These are phyloP conservation scores for Rhea pennata DNA, from an alignment of 2,113 vertebrate genomes.

Conservation along the genomic window DNA sequence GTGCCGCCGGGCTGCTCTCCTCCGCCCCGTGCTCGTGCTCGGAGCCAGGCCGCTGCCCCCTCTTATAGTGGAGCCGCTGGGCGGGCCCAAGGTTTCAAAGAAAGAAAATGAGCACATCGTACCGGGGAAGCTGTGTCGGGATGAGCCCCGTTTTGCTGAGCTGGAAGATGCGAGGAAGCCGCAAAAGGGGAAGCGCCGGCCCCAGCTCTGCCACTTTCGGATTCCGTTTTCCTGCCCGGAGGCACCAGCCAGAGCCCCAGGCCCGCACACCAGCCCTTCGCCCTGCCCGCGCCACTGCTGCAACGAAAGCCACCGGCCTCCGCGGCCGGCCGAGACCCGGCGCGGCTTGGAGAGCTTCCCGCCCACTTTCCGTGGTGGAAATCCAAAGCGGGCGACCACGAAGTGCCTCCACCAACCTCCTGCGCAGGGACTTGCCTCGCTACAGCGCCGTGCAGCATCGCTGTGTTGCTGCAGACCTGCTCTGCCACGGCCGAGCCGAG, in stretches of 20 bases:
- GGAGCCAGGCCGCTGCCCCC: background rate
- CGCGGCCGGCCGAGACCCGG: no score
- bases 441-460: no score
- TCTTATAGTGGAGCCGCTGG: background rate
- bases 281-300: no score
- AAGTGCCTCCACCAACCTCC: no score
- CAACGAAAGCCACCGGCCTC: no score
- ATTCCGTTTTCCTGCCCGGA: background rate
- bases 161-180: background rate
- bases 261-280: background rate
- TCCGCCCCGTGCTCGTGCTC: fast-evolving
- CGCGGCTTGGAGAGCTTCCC: background rate
- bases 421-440: no score
- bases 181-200: background rate
- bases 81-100: background rate
- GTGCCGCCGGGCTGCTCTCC: background rate
- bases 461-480: no score
- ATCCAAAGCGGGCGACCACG: no score
- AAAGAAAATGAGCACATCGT: background rate
- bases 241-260: background rate
- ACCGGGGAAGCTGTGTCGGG: background rate
- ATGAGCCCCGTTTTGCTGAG: background rate
- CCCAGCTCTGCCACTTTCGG: background rate
- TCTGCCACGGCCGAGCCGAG: no score
- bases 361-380: background rate